Base-by-base conservation (phyloP, 2,888 invertebrate species). In the Polietes domitor region DNA sequence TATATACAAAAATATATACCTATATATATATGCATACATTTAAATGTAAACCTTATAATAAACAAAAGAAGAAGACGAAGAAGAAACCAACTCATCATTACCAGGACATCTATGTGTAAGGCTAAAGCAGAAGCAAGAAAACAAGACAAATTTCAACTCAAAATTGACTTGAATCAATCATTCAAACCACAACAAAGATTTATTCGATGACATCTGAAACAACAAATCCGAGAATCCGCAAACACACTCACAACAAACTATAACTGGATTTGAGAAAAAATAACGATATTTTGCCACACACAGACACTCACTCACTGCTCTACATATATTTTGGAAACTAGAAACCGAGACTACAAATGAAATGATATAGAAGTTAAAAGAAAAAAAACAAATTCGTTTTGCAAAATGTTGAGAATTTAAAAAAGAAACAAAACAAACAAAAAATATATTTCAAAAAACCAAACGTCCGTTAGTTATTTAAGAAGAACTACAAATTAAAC, bases 401-500 rank as follows among this genome's bases (percentile, higher is more conserved):
- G 37, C 50, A 26, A 71, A 37, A 74, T 50, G 19, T 65, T 63
- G 74, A 24, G 50, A 71, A 75, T 58, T 76, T 74, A 61, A 78
- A 61, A 15, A 43, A 21, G 47, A 65, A 78, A 61, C 17, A 61
- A 24, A 61, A 68, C 32, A 55, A 47, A 41, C 17, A 17, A 47
- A 70, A 68, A 74, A 73, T 74, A 32, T 70, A 78, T 75, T 68
- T 70, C 74, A 74, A 72, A 80, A 37, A 37, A 86, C 85, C 86
- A 87, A 85, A 88, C 88, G 88, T 88, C 87, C 87, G 88, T 86
- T 87, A 88, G 87, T 82, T 55, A 79, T 82, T 65, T 87, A 88
- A 88, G 87, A 63, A 32, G 1, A 41, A 65, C 19, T 17, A 41
- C 37, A 65, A 65, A 37, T 61, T 43, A 37, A 19, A 70, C n/a